Evolutionary conservation across 2,888 invertebrate species (phyloP).

Genomic region (Fissipunctia ypsillon): DNA sequence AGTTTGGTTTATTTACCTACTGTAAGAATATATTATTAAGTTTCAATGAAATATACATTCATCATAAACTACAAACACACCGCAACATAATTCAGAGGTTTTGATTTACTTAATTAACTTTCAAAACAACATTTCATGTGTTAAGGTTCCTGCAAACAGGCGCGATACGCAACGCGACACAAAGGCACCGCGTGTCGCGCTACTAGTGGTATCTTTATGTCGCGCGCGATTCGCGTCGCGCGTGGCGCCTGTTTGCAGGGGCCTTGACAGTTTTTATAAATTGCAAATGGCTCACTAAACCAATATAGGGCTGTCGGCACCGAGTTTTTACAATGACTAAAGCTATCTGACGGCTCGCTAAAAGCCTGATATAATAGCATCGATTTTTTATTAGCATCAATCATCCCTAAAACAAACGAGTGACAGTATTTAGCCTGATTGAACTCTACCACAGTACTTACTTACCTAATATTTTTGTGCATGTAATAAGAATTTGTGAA

Average conservation of each 20-base stretch:
- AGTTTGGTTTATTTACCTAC: not conserved
- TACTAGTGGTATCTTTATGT: too few species aligned
- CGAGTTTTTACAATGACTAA: conserved; percentile 25
- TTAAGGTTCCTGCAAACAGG: too few species aligned
- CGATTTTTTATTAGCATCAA: conserved; percentile 48
- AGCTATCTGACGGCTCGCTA: conserved; percentile 20
- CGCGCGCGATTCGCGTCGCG: too few species aligned
- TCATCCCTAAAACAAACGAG: conserved; percentile 45
- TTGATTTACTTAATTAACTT: conserved; percentile 6
- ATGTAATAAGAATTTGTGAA: not conserved
- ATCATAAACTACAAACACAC: not conserved
- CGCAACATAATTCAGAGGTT: not conserved
- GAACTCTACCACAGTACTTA: conserved; percentile 21
- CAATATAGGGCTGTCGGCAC: conserved; percentile 8
- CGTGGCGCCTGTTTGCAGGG: too few species aligned
- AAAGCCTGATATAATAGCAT: conserved; percentile 51
- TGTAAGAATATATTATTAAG: not conserved
- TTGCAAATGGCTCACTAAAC: conserved; percentile 21
- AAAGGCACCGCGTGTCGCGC: too few species aligned
- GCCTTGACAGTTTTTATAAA: conserved; percentile 10
- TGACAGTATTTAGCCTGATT: conserved; percentile 15
- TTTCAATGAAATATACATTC: not conserved
- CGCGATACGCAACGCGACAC: too few species aligned
- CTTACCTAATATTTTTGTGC: not conserved
- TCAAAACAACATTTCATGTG: not conserved